Evolutionary conservation across 2,888 invertebrate genomes (phyloP), one percentile per base, ranked within the genome.

Genomic region (Amitus sp.): DNA sequence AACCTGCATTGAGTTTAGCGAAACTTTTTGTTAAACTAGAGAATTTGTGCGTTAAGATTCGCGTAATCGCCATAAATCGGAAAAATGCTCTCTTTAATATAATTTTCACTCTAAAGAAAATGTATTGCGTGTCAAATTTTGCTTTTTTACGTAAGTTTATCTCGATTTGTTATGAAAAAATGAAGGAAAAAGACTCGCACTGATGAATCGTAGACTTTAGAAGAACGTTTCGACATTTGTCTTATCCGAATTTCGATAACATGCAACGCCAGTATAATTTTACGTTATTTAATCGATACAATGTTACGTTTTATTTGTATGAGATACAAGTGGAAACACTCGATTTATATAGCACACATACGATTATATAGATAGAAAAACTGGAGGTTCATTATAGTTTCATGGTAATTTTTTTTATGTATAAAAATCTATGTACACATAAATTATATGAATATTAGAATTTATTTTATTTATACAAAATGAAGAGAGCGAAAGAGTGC

Each of bases 341-440:
- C n/a, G n/a, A n/a, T n/a, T n/a, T n/a, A n/a, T n/a, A 13, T 12
- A 37, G 37, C n/a, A n/a, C 15, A 15, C 6, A 30, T 30, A 23
- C 23, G 10, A 10, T 10, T 30, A 30, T 2, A 30, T n/a, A n/a
- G n/a, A n/a, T n/a, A 30, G n/a, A 10, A 30, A n/a, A 30, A 30
- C 30, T 30, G 30, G 30, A 30, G 2, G 10, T 30, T 30, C 2
- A n/a, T 37, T n/a, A n/a, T 15, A 37, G 37, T 37, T 37, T 37
- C 15, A 13, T 15, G 37, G 3, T 37, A n/a, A 37, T 15, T 37
- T 37, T 13, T 37, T 37, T 37, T 37, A 15, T 37, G 13, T 37
- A 37, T 37, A 37, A 9, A 37, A 15, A 37, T 37, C 37, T 37
- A 37, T 37, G 37, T 37, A 37, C 15, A 37, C 37, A 37, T 37